Evolutionary conservation across 2,113 vertebrate genomes (phyloP).

Genomic region (Callionymus lyra): DNA sequence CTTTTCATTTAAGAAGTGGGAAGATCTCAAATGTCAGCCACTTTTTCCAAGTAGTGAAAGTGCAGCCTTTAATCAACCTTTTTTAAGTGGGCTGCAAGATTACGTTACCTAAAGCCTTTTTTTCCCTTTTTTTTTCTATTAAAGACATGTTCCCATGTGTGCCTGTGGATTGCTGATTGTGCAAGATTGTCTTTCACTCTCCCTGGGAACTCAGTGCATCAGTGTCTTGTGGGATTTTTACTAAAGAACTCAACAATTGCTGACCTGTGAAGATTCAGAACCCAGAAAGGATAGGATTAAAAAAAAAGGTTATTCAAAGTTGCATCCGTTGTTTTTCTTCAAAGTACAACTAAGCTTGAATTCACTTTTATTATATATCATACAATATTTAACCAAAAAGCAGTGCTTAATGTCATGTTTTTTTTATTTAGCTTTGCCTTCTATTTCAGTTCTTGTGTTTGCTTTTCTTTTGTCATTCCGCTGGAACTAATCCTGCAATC

Average conservation of each 20-base stretch:
- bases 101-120: background rate
- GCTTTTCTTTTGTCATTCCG: too few species aligned
- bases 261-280: slow-evolving; percentile 33
- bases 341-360: too few species aligned
- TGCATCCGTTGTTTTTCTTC: slow-evolving; percentile 1
- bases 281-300: background rate
- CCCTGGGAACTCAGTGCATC: slow-evolving; percentile 17
- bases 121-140: too few species aligned
- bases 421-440: too few species aligned
- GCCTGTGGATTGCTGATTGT: slow-evolving; percentile 20
- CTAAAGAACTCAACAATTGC: slow-evolving; percentile 29
- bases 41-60: background rate
- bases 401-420: too few species aligned
- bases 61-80: background rate
- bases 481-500: too few species aligned
- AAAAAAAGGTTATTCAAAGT: background rate
- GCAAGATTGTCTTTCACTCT: slow-evolving; percentile 5
- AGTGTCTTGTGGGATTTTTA: slow-evolving; percentile 24
- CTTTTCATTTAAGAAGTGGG: too few species aligned
- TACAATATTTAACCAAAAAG: too few species aligned
- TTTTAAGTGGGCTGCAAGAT: background rate
- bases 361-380: too few species aligned
- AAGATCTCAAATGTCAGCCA: background rate
- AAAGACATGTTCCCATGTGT: slow-evolving; percentile 11
- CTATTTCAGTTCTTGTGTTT: too few species aligned